Percentiles rank a stretch among this genome's conserved stretches.
These are phyloP conservation scores for Megalopta genalis DNA, from an alignment of 1,140 invertebrate species.

Conservation along the genomic window DNA sequence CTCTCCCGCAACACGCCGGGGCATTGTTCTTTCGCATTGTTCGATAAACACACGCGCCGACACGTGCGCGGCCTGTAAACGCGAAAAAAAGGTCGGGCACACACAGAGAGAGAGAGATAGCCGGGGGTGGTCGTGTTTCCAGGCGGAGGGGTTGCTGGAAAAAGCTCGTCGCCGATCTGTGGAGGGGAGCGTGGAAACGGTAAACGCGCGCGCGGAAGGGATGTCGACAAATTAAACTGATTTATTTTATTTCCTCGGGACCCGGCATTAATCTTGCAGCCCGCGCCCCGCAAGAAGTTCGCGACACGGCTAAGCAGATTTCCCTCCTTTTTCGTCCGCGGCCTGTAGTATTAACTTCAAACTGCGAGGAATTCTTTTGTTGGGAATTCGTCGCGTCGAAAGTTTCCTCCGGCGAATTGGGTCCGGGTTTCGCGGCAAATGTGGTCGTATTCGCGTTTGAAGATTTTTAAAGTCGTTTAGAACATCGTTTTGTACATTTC, in stretches of 20 bases:
- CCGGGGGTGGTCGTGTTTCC: too few species aligned
- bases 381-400: too few species aligned
- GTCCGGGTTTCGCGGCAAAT: too few species aligned
- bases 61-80: conserved; percentile 16
- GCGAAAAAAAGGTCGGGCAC: neutral
- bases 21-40: conserved; percentile 13
- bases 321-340: neutral
- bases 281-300: neutral
- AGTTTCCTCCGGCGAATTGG: too few species aligned
- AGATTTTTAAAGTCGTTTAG: too few species aligned
- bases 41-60: conserved; percentile 15
- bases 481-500: too few species aligned
- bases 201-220: too few species aligned
- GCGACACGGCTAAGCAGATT: conserved; percentile 16
- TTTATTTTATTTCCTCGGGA: conserved; percentile 25
- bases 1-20: neutral
- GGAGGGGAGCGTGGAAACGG: conserved; percentile 8
- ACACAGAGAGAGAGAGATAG: too few species aligned
- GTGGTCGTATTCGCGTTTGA: too few species aligned
- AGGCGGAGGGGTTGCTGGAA: neutral
- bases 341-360: conserved; percentile 2
- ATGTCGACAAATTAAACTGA: conserved; percentile 34
- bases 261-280: conserved; percentile 27
- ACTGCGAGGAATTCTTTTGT: neutral
- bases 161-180: neutral